Conservation (phyloP, 2,113 vertebrate species). For the Eretmochelys imbricata region DNA sequence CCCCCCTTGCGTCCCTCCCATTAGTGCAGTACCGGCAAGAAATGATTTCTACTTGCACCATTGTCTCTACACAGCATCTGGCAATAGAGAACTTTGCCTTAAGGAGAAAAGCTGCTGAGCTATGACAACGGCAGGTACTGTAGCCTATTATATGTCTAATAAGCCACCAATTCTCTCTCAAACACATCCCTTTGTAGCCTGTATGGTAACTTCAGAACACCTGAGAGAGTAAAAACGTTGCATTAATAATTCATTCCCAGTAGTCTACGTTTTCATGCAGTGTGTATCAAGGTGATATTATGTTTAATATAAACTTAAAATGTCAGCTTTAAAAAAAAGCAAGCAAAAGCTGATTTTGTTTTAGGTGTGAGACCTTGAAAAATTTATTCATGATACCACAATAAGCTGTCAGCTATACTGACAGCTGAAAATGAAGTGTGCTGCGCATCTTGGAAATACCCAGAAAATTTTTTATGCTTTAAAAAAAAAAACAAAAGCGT, state of each 20-base stretch:
- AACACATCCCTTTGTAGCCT: not conserved
- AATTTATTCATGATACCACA: slow-evolving; percentile 65
- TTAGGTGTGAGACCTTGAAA: slow-evolving; percentile 52
- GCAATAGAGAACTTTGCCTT: slow-evolving; percentile 28
- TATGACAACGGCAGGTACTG: slow-evolving; percentile 42
- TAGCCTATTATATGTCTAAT: slow-evolving; percentile 21
- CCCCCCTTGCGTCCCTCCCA: too few relatives aligned
- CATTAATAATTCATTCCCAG: slow-evolving; percentile 65
- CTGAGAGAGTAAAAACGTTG: slow-evolving; percentile 42
- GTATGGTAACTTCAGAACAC: slow-evolving; percentile 28
- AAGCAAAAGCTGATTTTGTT: slow-evolving; percentile 35
- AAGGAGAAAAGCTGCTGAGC: slow-evolving; percentile 38
- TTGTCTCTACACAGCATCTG: not conserved
- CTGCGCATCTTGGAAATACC: slow-evolving; percentile 42
- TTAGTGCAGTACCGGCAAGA: too few relatives aligned
- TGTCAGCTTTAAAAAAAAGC: not conserved
- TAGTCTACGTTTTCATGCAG: slow-evolving; percentile 28
- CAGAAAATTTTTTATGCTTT: slow-evolving; percentile 24
- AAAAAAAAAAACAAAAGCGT: not conserved
- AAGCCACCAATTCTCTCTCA: slow-evolving; percentile 9
- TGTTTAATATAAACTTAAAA: slow-evolving; percentile 51
- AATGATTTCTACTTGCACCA: too few relatives aligned
- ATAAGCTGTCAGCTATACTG: slow-evolving; percentile 60
- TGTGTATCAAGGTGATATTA: slow-evolving; percentile 18
- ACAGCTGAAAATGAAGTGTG: slow-evolving; percentile 66